Evolutionary conservation across 1,140 invertebrate genomes (phyloP).

Genomic region (Charaxes varanes): DNA sequence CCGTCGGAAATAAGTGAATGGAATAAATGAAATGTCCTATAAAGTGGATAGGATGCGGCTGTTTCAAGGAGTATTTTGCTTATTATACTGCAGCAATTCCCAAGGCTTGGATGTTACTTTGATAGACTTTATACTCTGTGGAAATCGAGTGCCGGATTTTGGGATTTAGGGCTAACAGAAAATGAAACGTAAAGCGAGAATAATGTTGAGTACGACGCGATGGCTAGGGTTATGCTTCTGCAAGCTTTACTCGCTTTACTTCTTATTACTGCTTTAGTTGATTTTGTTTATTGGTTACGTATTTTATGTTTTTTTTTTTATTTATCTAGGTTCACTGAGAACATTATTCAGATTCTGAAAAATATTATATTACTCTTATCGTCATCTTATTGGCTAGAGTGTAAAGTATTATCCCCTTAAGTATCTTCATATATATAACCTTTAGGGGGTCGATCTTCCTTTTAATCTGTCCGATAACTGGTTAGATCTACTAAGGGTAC

Average conservation of each 20-base stretch:
- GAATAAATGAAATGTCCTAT: constrained; percentile 62
- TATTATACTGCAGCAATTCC: constrained; percentile 20
- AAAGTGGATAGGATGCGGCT: constrained; percentile 22
- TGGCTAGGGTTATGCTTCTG: not conserved
- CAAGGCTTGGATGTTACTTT: constrained; percentile 18
- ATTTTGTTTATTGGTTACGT: constrained; percentile 1
- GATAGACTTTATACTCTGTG: constrained; percentile 21
- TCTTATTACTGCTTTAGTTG: not conserved
- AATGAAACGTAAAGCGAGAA: constrained; percentile 16
- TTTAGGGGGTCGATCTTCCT: no score
- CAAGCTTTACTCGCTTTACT: constrained; percentile 1
- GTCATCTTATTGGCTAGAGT: no score
- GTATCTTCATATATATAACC: no score
- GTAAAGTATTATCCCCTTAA: no score
- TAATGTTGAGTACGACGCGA: constrained; percentile 11
- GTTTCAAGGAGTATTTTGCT: constrained; percentile 16
- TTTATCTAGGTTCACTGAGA: no score
- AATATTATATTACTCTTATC: no score
- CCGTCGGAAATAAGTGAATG: constrained; percentile 53
- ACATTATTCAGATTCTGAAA: no score
- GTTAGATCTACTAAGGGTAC: no score
- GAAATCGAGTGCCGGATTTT: constrained; percentile 19
- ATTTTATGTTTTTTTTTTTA: no score
- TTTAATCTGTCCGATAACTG: no score
- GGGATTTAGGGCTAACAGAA: constrained; percentile 17